Conservation (phyloP, 2,888 invertebrate genomes). For the Tineola bisselliella region DNA sequence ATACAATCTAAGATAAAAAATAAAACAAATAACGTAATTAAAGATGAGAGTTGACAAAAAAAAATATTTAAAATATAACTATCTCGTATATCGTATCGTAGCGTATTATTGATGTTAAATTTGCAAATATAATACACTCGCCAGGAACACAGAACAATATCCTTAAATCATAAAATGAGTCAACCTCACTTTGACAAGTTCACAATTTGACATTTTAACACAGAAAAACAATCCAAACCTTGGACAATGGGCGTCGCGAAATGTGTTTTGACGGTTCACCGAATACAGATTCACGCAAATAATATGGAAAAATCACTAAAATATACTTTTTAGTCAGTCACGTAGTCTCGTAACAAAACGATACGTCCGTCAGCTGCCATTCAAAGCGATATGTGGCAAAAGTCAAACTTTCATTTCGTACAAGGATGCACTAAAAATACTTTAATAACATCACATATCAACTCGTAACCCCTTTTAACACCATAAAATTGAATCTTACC, state of each 20-base stretch:
- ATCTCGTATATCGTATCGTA: too few relatives aligned
- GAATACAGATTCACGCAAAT: conserved; percentile 26
- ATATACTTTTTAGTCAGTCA: conserved; percentile 22
- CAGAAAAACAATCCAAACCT: conserved; percentile 50
- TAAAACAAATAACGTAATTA: not conserved
- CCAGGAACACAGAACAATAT: not conserved
- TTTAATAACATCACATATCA: conserved; percentile 50
- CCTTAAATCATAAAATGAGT: conserved; percentile 44
- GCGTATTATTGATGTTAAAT: too few relatives aligned
- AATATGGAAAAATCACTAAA: conserved; percentile 33
- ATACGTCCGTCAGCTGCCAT: conserved; percentile 66
- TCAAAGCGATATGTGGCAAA: conserved; percentile 69
- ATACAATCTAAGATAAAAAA: too few relatives aligned
- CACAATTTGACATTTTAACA: conserved; percentile 60
- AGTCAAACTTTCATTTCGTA: conserved; percentile 68
- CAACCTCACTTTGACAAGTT: conserved; percentile 65
- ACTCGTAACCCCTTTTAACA: not conserved
- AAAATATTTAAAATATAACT: too few relatives aligned
- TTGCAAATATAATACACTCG: too few relatives aligned
- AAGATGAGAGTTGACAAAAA: too few relatives aligned
- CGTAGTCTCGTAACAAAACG: conserved; percentile 53
- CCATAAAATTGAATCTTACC: conserved; percentile 30
- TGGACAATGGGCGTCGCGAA: conserved; percentile 15
- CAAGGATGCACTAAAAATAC: conserved; percentile 68
- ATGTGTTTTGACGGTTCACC: conserved; percentile 34